A percentile compares a stretch with the other conserved stretches of the same genome.
phyloP scores from a whole-genome alignment of 2,797 vertebrate genomes.

The Peromyscus aztecus region DNA sequence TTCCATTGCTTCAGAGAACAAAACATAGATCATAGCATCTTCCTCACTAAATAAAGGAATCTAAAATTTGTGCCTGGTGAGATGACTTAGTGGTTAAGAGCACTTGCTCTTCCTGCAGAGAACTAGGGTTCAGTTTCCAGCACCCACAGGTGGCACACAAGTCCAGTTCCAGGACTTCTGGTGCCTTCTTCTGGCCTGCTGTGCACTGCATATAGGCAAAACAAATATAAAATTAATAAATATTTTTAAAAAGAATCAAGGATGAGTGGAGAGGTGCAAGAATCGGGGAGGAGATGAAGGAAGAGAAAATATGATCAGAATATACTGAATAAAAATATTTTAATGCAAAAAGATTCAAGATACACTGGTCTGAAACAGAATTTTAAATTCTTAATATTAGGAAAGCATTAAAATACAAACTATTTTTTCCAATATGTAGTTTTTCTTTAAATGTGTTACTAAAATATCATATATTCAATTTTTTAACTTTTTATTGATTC shows the following conservation, averaged over 20 bases:
- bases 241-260: neutral
- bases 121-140: neutral
- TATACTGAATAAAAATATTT: neutral
- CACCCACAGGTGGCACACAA: neutral
- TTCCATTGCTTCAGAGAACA: conserved; percentile 34
- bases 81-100: neutral
- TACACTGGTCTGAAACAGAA: neutral
- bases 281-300: neutral
- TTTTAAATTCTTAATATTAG: conserved; percentile 47
- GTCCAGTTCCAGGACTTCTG: neutral
- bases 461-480: conserved; percentile 48
- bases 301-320: neutral
- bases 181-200: neutral
- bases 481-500: neutral
- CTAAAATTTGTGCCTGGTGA: neutral
- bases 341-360: neutral
- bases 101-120: neutral
- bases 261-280: neutral
- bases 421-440: neutral
- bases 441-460: conserved; percentile 29
- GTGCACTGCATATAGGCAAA: neutral
- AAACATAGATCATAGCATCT: neutral
- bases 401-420: neutral
- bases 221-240: neutral
- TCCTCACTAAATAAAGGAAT: conserved; percentile 53